Conservation (phyloP, 2,113 vertebrate genomes). For the Solea solea region DNA sequence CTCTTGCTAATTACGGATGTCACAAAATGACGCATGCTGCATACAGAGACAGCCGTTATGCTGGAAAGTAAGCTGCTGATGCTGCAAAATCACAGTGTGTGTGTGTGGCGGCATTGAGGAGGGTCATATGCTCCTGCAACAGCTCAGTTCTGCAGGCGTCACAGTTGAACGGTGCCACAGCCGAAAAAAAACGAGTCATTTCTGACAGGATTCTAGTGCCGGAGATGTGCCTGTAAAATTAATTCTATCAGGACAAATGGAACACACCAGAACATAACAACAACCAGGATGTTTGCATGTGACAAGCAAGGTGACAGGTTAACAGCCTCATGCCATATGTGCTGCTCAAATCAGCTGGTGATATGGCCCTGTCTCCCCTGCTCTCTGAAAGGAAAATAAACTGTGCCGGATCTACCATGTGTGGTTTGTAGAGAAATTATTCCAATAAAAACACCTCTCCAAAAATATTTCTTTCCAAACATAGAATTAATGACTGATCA, state of each 20-base stretch:
- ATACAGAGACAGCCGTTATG: conserved; percentile 35
- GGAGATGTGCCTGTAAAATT: conserved; percentile 11
- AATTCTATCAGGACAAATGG: conserved; percentile 21
- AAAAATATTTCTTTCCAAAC: neutral
- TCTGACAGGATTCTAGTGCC: conserved; percentile 27
- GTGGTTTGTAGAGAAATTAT: neutral
- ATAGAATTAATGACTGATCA: neutral
- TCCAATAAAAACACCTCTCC: neutral
- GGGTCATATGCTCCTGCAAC: conserved; percentile 34
- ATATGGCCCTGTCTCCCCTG: neutral
- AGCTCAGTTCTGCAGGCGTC: conserved; percentile 7
- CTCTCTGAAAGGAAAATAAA: neutral
- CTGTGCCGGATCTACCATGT: neutral
- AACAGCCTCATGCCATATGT: neutral
- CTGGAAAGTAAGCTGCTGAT: conserved; percentile 46
- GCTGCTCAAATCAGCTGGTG: conserved; percentile 1
- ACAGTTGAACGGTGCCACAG: conserved; percentile 20
- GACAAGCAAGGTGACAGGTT: conserved; percentile 15
- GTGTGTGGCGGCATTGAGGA: conserved; percentile 4
- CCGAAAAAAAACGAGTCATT: conserved; percentile 16
- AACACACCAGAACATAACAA: conserved; percentile 6
- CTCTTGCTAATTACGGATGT: conserved; percentile 60
- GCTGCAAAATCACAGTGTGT: conserved; percentile 28
- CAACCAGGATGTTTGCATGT: conserved; percentile 11
- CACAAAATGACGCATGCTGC: conserved; percentile 37